These are phyloP conservation scores for Prionchulus punctatus DNA, from an alignment of 2,888 invertebrate species.

Conservation along the genomic window DNA sequence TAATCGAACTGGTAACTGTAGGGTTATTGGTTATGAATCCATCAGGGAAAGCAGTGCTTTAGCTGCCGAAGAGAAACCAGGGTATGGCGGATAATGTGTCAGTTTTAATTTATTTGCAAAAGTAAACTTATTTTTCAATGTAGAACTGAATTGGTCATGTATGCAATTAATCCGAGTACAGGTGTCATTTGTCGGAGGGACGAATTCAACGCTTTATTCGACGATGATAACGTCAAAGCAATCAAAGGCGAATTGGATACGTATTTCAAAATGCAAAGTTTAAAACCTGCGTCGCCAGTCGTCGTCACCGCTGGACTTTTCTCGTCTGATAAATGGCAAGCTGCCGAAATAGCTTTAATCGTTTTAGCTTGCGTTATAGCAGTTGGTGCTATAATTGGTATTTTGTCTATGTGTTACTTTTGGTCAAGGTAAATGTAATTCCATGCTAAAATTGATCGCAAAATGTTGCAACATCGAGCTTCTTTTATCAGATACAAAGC, in stretches of 20 bases:
- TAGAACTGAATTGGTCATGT: constrained; percentile 24
- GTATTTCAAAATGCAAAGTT: neutral
- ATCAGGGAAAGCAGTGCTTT: constrained; percentile 19
- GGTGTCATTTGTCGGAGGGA: constrained; percentile 21
- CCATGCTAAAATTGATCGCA: no score
- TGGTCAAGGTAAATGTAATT: constrained; percentile 19
- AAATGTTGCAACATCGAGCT: no score
- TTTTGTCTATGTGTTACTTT: constrained; percentile 22
- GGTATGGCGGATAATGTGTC: neutral
- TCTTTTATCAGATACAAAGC: no score
- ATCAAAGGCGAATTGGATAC: neutral
- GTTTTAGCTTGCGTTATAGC: constrained; percentile 21
- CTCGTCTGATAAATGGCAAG: constrained; percentile 1
- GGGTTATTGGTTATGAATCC: constrained; percentile 22
- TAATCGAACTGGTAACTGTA: constrained; percentile 21
- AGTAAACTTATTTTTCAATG: constrained; percentile 1
- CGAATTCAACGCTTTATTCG: constrained; percentile 1
- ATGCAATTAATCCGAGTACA: constrained; percentile 24
- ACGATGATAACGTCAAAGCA: neutral
- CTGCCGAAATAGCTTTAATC: constrained; percentile 14
- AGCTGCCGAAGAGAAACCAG: constrained; percentile 14
- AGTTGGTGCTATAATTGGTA: constrained; percentile 21
- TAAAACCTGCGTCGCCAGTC: neutral
- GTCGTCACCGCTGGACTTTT: neutral
- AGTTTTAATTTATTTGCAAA: neutral